These are phyloP conservation scores for Mormyrus hasselquistii DNA, from an alignment of 2,797 vertebrate genomes.

Conservation along the genomic window DNA sequence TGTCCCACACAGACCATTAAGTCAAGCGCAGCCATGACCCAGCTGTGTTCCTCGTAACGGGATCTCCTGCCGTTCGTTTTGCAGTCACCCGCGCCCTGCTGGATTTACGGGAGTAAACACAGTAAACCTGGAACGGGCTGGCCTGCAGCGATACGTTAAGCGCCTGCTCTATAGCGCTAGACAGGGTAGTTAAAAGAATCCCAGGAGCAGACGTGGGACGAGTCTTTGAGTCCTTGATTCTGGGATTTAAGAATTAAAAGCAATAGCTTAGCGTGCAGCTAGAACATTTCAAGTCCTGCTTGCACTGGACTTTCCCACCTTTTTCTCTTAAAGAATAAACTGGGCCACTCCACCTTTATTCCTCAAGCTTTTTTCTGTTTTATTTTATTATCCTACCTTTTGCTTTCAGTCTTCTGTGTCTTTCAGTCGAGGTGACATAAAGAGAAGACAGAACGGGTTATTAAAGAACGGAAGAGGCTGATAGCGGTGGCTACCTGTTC, in stretches of 20 bases:
- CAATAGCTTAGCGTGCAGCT: neutral
- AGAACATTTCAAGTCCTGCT: neutral
- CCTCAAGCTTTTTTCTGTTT: neutral
- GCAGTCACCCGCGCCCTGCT: neutral
- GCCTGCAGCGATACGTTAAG: neutral
- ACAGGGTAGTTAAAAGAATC: neutral
- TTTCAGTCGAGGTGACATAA: neutral
- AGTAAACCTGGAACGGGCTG: too few relatives aligned
- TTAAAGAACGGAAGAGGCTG: neutral
- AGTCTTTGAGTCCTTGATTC: neutral
- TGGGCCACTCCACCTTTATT: neutral
- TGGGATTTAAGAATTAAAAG: neutral
- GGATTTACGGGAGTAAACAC: neutral
- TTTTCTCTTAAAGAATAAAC: neutral
- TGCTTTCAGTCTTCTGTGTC: neutral
- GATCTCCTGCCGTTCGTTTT: neutral
- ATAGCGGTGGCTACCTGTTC: conserved; percentile 14
- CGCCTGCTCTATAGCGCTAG: neutral
- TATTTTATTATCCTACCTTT: neutral
- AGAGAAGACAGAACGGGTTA: neutral
- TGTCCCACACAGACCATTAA: neutral
- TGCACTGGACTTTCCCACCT: too few relatives aligned
- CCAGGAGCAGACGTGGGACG: neutral
- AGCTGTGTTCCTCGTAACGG: neutral
- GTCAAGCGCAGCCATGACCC: neutral